phyloP scores from a whole-genome alignment of 2,113 vertebrate species.

The Pygathrix nemaeus region DNA sequence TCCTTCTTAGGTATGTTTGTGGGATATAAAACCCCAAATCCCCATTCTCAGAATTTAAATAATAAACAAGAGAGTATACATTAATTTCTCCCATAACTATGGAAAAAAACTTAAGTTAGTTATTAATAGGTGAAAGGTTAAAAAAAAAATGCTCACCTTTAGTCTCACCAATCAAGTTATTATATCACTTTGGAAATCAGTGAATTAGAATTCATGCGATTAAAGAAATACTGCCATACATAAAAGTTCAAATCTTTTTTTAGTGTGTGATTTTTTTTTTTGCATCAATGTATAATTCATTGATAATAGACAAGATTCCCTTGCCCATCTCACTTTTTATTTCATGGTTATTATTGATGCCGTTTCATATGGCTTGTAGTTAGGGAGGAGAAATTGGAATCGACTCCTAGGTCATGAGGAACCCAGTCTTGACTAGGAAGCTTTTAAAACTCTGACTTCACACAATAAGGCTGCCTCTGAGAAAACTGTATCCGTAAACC shows the following conservation, averaged over 20 bases:
- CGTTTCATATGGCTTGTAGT: not conserved
- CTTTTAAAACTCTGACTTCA: not conserved
- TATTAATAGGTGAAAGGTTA: not conserved
- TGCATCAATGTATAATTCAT: not conserved
- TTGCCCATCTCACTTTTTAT: not conserved
- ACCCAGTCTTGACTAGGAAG: not conserved
- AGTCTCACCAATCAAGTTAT: not conserved
- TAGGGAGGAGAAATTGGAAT: not conserved
- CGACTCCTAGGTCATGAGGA: not conserved
- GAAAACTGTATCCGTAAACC: not conserved
- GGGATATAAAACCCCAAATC: not conserved
- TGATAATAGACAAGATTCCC: not conserved
- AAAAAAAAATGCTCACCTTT: not conserved
- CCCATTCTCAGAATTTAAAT: slow-evolving; percentile 12
- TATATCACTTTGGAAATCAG: not conserved
- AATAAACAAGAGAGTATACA: not conserved
- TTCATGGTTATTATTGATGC: not conserved
- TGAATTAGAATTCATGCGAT: not conserved
- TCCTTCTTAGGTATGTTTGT: not conserved
- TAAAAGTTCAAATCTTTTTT: not conserved
- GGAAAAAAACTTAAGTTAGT: not conserved
- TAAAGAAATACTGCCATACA: not conserved
- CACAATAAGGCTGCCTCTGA: not conserved
- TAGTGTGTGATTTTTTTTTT: not conserved
- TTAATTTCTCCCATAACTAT: not conserved